Conservation (phyloP, 2,113 vertebrate species). For the Perognathus longimembris region DNA sequence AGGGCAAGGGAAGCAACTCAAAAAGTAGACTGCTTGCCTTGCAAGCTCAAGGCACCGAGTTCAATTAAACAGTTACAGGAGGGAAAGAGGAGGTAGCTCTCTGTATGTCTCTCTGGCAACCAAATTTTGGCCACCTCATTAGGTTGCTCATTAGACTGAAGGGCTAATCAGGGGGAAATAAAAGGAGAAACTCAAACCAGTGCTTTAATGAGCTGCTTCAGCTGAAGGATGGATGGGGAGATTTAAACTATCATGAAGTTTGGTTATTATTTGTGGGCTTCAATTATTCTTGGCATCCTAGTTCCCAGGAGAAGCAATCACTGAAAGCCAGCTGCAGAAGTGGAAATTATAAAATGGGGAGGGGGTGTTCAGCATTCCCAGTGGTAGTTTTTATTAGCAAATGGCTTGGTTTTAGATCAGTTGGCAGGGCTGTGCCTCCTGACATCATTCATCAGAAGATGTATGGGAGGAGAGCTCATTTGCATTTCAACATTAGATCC, state of each 20-base stretch:
- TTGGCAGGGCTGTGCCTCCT: conserved; percentile 35
- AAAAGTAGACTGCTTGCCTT: no score
- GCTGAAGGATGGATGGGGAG: background rate
- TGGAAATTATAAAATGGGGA: background rate
- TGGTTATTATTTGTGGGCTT: conserved; percentile 37
- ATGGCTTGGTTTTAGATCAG: conserved; percentile 50
- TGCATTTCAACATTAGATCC: background rate
- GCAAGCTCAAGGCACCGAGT: no score
- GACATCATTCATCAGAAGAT: conserved; percentile 29
- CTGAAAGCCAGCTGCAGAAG: conserved; percentile 57
- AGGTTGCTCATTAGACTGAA: conserved; percentile 7
- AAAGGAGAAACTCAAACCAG: background rate
- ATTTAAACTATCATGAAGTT: conserved; percentile 31
- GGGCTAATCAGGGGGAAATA: background rate
- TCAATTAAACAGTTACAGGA: no score
- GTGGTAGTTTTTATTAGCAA: conserved; percentile 42
- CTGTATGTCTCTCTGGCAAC: conserved; percentile 20
- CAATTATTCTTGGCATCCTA: conserved; percentile 48
- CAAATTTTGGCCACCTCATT: background rate
- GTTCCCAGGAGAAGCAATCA: conserved; percentile 33
- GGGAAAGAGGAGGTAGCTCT: background rate
- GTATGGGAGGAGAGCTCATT: background rate
- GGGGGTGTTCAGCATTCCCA: background rate
- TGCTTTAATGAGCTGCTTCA: conserved; percentile 36
- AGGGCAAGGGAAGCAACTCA: no score